Evolutionary conservation across 2,113 vertebrate species (phyloP).

Genomic region (Rhizomys pruinosus): DNA sequence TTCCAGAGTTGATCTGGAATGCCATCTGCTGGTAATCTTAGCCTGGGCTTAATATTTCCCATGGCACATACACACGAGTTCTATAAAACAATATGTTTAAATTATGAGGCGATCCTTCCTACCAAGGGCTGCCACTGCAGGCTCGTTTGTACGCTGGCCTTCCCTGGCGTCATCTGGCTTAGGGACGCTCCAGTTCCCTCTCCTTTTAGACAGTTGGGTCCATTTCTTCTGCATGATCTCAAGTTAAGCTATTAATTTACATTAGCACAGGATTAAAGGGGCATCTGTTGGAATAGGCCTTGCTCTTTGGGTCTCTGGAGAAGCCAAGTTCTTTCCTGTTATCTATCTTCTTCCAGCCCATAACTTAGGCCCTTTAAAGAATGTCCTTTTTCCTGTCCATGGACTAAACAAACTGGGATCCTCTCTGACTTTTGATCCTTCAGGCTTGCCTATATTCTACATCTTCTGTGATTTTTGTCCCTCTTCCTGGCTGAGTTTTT

Average conservation of each 20-base stretch:
- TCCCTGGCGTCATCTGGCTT: neutral
- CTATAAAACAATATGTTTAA: neutral
- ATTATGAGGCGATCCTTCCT: neutral
- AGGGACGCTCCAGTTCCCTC: neutral
- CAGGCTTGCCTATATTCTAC: slow-evolving; percentile 20
- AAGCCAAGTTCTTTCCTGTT: slow-evolving; percentile 57
- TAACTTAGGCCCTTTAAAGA: slow-evolving; percentile 47
- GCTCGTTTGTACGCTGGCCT: neutral
- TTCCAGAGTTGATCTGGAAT: slow-evolving; percentile 33
- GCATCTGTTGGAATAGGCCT: neutral
- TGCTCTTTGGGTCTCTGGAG: slow-evolving; percentile 30
- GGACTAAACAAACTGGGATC: slow-evolving; percentile 48
- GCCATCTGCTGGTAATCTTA: neutral
- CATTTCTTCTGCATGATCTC: neutral
- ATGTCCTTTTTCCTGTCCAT: slow-evolving; percentile 69
- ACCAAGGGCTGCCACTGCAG: neutral
- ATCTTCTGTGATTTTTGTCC: neutral
- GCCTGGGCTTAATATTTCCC: neutral
- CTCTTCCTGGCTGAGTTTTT: slow-evolving; percentile 53
- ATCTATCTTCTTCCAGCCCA: slow-evolving; percentile 52
- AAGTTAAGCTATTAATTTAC: neutral
- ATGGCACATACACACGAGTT: neutral
- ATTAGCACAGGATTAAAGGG: neutral
- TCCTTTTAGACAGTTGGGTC: neutral
- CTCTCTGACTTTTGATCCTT: slow-evolving; percentile 23